Evolutionary conservation across 2,797 vertebrate genomes (phyloP).

Genomic region (Ctenosaura bakeri): DNA sequence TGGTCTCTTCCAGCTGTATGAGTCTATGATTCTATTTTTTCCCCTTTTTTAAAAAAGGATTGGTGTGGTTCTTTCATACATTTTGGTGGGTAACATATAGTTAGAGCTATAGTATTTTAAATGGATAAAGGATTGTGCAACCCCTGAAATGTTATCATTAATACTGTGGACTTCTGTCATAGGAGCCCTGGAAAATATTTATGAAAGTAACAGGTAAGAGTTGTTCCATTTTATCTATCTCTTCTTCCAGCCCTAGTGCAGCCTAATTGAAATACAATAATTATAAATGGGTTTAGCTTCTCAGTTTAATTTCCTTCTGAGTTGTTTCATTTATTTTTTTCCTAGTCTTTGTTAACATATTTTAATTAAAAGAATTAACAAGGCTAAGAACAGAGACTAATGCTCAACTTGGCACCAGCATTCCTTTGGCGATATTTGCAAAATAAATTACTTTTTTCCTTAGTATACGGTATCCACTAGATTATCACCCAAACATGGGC

Average conservation of each 20-base stretch:
- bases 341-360: conserved; percentile 81
- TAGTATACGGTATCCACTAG: background rate
- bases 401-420: conserved; percentile 56
- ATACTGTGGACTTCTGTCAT: conserved; percentile 60
- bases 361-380: conserved; percentile 85
- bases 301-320: conserved; percentile 83
- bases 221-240: conserved; percentile 79
- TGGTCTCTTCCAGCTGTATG: too few species aligned
- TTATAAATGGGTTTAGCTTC: conserved; percentile 85
- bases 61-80: background rate
- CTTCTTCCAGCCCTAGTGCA: conserved; percentile 74
- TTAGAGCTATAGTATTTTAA: background rate
- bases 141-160: conserved; percentile 64
- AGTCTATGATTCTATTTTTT: background rate
- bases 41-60: background rate
- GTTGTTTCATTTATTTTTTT: conserved; percentile 83
- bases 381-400: conserved; percentile 74
- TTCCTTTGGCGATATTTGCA: conserved; percentile 52
- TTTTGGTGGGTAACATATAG: background rate
- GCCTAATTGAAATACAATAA: conserved; percentile 86
- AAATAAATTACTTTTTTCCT: conserved; percentile 50
- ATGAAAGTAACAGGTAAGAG: conserved; percentile 71
- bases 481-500: background rate
- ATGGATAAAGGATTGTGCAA: conserved; percentile 43
- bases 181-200: conserved; percentile 75